Percentiles rank a stretch among this genome's conserved stretches.
These are phyloP conservation scores for Drosophila algonquin DNA, from an alignment of 2,888 invertebrate genomes.

Conservation along the genomic window DNA sequence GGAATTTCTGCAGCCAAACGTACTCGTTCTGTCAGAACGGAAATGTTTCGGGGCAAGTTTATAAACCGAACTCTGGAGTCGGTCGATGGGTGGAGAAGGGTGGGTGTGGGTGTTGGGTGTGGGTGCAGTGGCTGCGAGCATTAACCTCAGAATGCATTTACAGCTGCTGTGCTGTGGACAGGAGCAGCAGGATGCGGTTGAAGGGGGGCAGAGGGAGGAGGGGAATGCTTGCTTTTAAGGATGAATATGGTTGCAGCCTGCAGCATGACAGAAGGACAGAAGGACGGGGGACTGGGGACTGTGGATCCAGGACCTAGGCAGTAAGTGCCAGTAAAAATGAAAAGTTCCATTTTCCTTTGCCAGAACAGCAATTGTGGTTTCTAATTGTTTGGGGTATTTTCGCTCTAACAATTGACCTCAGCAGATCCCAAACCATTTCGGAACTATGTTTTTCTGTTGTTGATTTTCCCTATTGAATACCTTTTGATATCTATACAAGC, in stretches of 20 bases:
- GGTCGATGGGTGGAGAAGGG: too few relatives aligned
- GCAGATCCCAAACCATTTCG: constrained; percentile 35
- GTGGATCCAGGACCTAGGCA: constrained; percentile 7
- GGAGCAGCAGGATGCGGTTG: constrained; percentile 11
- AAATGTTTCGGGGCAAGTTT: constrained; percentile 59
- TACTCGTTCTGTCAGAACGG: constrained; percentile 59
- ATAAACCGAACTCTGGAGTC: constrained; percentile 52
- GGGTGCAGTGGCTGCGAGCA: constrained; percentile 53
- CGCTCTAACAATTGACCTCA: constrained; percentile 74
- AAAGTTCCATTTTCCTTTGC: constrained; percentile 64
- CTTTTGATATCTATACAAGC: constrained; percentile 12
- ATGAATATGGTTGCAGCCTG: constrained; percentile 16
- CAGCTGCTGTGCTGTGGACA: constrained; percentile 34
- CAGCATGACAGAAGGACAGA: constrained; percentile 1
- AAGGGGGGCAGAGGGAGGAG: constrained; percentile 18
- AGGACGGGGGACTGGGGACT: not conserved
- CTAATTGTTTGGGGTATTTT: constrained; percentile 76
- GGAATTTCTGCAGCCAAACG: constrained; percentile 59
- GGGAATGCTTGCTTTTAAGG: not conserved
- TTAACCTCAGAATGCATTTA: constrained; percentile 74
- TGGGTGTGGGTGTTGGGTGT: constrained; percentile 4
- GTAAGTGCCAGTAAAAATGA: constrained; percentile 70
- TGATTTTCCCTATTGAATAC: not conserved
- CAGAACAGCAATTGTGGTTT: constrained; percentile 70
- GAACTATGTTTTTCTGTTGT: constrained; percentile 2